phyloP scores from a whole-genome alignment of 2,113 vertebrate genomes.

The Menidia beryllina region DNA sequence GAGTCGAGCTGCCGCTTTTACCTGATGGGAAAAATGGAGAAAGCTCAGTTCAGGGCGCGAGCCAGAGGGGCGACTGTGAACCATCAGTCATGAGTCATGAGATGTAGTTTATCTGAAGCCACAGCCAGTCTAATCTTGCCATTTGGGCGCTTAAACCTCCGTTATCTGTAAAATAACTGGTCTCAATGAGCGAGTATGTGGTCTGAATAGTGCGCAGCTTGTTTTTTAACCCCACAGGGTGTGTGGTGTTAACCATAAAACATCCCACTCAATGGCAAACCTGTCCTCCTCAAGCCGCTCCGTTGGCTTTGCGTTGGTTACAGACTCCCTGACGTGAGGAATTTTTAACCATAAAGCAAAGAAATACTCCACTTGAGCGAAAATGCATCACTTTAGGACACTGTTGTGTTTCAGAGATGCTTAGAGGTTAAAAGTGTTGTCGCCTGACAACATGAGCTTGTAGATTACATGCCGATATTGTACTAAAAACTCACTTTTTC shows the following conservation, averaged over 20 bases:
- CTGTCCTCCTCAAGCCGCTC: not conserved
- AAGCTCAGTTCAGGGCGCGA: not conserved
- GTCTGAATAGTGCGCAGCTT: not conserved
- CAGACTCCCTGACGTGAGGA: too few relatives aligned
- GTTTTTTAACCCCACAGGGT: slow-evolving; percentile 16
- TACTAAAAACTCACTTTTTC: not conserved
- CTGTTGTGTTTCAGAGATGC: not conserved
- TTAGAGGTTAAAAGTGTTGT: not conserved
- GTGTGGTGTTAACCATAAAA: not conserved
- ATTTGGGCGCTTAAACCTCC: too few relatives aligned
- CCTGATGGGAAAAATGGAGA: slow-evolving; percentile 20
- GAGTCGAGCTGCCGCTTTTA: slow-evolving; percentile 3
- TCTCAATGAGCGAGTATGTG: not conserved
- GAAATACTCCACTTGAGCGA: not conserved
- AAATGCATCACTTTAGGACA: not conserved
- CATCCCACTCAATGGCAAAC: too few relatives aligned
- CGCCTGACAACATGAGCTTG: not conserved
- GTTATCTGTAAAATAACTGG: not conserved
- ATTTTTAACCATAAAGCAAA: slow-evolving; percentile 27
- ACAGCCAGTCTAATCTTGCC: too few relatives aligned
- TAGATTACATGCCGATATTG: not conserved
- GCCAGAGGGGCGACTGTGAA: not conserved
- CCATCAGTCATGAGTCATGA: slow-evolving; percentile 2
- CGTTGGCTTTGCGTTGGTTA: too few relatives aligned
- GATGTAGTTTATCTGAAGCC: not conserved